phyloP scores from a whole-genome alignment of 2,113 vertebrate genomes.

The Collichthys lucidus region DNA sequence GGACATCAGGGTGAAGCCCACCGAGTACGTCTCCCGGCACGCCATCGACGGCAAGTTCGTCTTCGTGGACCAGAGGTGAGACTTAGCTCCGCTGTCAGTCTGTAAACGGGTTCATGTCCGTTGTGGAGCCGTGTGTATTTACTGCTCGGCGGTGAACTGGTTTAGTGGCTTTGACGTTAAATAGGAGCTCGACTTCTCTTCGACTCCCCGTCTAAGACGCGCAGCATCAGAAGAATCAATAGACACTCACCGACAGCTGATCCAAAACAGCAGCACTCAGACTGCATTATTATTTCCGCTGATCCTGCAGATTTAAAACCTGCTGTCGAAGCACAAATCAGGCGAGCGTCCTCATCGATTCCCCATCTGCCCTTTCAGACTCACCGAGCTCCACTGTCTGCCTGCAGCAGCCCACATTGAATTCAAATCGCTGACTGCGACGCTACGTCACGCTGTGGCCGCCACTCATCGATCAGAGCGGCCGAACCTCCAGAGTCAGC shows the following conservation, averaged over 20 bases:
- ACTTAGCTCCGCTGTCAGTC: neutral
- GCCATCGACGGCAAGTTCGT: conserved; percentile 98
- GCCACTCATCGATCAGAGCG: too few relatives aligned
- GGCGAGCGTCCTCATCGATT: neutral
- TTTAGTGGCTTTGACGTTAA: neutral
- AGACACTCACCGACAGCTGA: neutral
- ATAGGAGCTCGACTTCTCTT: neutral
- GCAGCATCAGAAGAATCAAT: too few relatives aligned
- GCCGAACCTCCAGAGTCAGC: too few relatives aligned
- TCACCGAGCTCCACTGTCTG: neutral
- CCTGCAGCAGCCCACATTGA: too few relatives aligned
- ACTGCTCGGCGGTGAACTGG: neutral
- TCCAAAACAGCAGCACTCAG: neutral
- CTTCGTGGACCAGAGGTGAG: conserved; percentile 99
- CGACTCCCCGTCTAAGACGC: neutral
- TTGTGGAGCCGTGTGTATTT: neutral
- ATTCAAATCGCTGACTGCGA: too few relatives aligned
- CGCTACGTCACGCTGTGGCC: too few relatives aligned
- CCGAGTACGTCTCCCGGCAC: conserved; percentile 96
- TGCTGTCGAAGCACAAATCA: neutral
- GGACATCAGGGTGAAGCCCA: conserved; percentile 96
- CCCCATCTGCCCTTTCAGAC: neutral
- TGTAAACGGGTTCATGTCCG: neutral
- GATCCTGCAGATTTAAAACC: neutral
- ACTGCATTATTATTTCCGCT: neutral